Percentiles rank a stretch among this genome's conserved stretches.
phyloP scores from a whole-genome alignment of 2,888 invertebrate genomes.

The Chalcis sispes region DNA sequence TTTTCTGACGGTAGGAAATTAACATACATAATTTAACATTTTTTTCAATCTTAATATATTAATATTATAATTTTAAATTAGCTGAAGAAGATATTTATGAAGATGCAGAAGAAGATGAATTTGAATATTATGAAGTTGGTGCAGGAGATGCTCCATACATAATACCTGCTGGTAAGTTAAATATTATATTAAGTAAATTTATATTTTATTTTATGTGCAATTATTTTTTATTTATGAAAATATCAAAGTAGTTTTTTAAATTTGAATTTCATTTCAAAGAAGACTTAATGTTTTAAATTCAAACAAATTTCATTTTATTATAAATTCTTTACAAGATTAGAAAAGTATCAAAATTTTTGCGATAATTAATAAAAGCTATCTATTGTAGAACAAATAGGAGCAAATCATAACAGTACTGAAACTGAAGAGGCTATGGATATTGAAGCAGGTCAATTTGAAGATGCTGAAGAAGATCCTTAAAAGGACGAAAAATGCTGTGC shows the following conservation, averaged over 20 bases:
- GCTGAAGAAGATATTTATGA: conserved; percentile 77
- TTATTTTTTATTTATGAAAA: neutral
- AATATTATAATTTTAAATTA: conserved; percentile 52
- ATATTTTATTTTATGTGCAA: neutral
- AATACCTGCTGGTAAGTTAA: conserved; percentile 68
- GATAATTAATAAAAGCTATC: neutral
- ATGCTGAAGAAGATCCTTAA: conserved; percentile 78
- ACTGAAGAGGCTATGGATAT: conserved; percentile 76
- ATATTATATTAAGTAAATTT: neutral
- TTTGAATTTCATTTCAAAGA: neutral
- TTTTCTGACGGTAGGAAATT: conserved; percentile 75
- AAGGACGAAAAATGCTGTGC: conserved; percentile 54
- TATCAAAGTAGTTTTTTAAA: too few species aligned
- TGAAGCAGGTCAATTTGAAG: conserved; percentile 79
- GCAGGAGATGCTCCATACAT: conserved; percentile 75
- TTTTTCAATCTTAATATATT: neutral
- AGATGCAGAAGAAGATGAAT: conserved; percentile 76
- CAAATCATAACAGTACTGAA: conserved; percentile 73
- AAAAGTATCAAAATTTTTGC: too few species aligned
- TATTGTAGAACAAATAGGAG: conserved; percentile 73
- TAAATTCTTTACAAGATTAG: too few species aligned
- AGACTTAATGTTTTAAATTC: too few species aligned
- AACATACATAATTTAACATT: neutral
- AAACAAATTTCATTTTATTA: too few species aligned
- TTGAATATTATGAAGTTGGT: conserved; percentile 75